A percentile compares a stretch with the other conserved stretches of the same genome.
Conservation (phyloP, 2,797 vertebrate genomes). For the Lycodopsis pacificus region DNA sequence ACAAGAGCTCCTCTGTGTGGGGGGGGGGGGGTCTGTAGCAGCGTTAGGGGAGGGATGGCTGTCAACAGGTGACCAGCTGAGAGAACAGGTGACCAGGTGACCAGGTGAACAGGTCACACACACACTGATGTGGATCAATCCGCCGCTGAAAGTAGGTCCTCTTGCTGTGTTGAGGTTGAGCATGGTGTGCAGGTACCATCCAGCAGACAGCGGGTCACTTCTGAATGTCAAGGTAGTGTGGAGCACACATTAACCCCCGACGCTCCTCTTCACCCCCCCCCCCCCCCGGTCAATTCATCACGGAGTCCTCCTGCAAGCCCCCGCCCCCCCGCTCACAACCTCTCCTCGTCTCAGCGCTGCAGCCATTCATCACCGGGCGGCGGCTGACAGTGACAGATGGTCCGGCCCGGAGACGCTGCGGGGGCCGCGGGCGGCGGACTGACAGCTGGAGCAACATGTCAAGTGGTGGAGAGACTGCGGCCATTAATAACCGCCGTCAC, state of each 20-base stretch:
- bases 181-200: background rate
- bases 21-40: too few species aligned
- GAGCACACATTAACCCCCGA: slow-evolving; percentile 69
- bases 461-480: slow-evolving; percentile 97
- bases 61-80: slow-evolving; percentile 38
- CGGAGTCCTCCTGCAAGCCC: slow-evolving; percentile 52
- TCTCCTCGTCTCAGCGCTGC: slow-evolving; percentile 73
- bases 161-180: background rate
- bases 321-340: slow-evolving; percentile 64
- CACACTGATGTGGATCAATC: background rate
- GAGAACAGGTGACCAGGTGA: too few species aligned
- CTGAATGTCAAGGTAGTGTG: slow-evolving; percentile 56
- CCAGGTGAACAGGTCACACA: too few species aligned
- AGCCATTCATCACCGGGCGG: slow-evolving; percentile 96
- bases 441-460: slow-evolving; percentile 99
- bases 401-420: slow-evolving; percentile 90
- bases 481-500: slow-evolving; percentile 99
- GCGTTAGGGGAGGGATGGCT: background rate
- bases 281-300: slow-evolving; percentile 71
- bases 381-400: slow-evolving; percentile 99
- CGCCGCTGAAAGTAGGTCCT: background rate
- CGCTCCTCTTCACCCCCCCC: slow-evolving; percentile 48
- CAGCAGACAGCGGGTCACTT: background rate
- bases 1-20: slow-evolving; percentile 45
- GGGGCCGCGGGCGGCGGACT: slow-evolving; percentile 89